Evolutionary conservation across 2,888 invertebrate species (phyloP), one percentile per base, ranked within the genome.

Genomic region (Caradrina clavipalpis): DNA sequence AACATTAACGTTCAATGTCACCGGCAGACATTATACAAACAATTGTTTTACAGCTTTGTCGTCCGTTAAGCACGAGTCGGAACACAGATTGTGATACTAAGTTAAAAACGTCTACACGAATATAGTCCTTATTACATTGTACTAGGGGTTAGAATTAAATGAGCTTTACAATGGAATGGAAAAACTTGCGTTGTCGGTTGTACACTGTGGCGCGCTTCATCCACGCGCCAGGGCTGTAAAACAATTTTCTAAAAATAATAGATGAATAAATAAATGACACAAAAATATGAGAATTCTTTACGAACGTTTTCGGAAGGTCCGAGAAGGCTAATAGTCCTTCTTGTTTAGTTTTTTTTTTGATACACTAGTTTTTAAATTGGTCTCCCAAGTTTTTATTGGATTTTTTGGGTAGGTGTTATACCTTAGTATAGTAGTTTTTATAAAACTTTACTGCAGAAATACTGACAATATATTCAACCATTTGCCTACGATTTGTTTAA

Each of bases 141-240:
- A 0, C 6, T 26, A 81, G 31, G 65, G 61, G 8, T 22, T 19
- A 66, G 3, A 47, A 45, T 82, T 8, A 45, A 21, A 42, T 71
- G 35, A 60, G 47, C 1, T 4, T 45, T 17, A 19, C 10, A 7
- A 13, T 35, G 26, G 2, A 11, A 35, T 17, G 39, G 10, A 39
- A 50, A 31, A 26, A 19, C n/a, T 69, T 58, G 35, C 51, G 59
- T 53, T 61, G 60, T 26, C 39, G 56, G 53, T 47, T 80, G 80
- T 76, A 73, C 67, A 50, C 19, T 63, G 35, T 85, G 92, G 92
- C 94, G 89, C 84, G 90, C 89, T 92, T 88, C 92, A 62, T 89
- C 91, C 94, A 93, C 95, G 92, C 94, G 95, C 92, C 92, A 75
- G 73, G 66, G 90, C 73, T 77, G 73, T 94, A 94, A 94, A 94